These are phyloP conservation scores for Sycobia sp. DNA, from an alignment of 1,140 invertebrate genomes.

Conservation along the genomic window DNA sequence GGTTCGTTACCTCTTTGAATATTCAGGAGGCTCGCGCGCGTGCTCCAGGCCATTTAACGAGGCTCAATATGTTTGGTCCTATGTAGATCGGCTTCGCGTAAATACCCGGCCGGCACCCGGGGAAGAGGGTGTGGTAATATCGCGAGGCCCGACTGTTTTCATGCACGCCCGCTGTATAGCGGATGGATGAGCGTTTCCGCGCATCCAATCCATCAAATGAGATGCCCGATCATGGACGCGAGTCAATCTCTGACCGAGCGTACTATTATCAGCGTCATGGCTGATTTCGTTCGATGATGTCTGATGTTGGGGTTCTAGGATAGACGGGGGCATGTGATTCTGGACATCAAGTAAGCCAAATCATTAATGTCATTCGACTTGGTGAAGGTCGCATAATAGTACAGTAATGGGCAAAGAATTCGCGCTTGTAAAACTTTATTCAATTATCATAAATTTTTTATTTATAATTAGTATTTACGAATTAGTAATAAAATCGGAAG, in stretches of 20 bases:
- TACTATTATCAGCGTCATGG: conserved; percentile 1
- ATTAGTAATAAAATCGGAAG: no score
- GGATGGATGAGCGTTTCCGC: not conserved
- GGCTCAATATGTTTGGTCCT: conserved; percentile 59
- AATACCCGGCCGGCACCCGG: conserved; percentile 49
- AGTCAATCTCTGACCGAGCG: conserved; percentile 2
- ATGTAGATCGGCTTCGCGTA: conserved; percentile 50
- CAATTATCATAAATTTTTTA: no score
- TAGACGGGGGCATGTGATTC: not conserved
- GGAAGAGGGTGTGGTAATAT: no score
- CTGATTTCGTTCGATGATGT: not conserved
- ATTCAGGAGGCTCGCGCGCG: conserved; percentile 56
- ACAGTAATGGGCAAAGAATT: no score
- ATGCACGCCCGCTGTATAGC: no score
- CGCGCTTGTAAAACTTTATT: no score
- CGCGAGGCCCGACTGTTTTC: no score
- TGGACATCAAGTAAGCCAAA: conserved; percentile 12
- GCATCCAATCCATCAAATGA: conserved; percentile 14
- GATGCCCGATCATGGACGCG: conserved; percentile 18
- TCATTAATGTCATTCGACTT: conserved; percentile 12
- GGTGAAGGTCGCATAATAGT: no score
- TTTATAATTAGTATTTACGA: no score
- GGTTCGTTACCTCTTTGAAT: conserved; percentile 60
- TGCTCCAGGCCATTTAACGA: conserved; percentile 53
- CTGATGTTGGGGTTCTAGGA: not conserved